A percentile compares a stretch with the other conserved stretches of the same genome.
phyloP scores from a whole-genome alignment of 1,140 invertebrate species.

The Sogatella furcifera region DNA sequence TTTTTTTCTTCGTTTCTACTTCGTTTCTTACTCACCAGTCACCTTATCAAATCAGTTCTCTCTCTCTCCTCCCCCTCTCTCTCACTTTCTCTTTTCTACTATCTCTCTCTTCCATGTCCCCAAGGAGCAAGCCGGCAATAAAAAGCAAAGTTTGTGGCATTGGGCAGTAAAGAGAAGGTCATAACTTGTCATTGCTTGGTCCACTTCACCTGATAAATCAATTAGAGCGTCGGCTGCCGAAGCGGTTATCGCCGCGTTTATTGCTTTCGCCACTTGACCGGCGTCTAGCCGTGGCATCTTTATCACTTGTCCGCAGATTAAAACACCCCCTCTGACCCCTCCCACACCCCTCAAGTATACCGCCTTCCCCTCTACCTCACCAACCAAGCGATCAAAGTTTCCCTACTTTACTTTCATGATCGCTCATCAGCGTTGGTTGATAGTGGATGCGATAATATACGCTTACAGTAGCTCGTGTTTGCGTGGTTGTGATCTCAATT shows the following conservation, averaged over 20 bases:
- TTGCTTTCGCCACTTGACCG: no score
- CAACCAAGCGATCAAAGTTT: no score
- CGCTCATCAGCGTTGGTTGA: no score
- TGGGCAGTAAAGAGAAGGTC: neutral
- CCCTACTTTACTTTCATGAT: no score
- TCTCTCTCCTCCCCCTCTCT: neutral
- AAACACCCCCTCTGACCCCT: neutral
- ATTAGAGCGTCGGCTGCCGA: neutral
- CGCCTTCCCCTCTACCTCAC: no score
- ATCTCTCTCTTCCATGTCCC: neutral
- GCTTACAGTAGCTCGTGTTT: no score
- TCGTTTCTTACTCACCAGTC: neutral
- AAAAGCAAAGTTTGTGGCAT: neutral
- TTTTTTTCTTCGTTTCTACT: neutral
- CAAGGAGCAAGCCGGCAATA: neutral
- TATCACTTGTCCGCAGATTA: slow-evolving; percentile 3
- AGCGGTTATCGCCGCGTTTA: no score
- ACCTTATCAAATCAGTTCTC: neutral
- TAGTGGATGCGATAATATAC: no score
- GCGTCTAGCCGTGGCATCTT: neutral
- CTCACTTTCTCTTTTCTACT: neutral
- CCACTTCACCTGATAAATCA: neutral
- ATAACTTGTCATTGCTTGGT: neutral
- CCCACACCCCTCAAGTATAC: neutral
- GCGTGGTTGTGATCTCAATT: no score